Base-by-base conservation (phyloP, 2,797 vertebrate genomes). In the Lerista edwardsae region DNA sequence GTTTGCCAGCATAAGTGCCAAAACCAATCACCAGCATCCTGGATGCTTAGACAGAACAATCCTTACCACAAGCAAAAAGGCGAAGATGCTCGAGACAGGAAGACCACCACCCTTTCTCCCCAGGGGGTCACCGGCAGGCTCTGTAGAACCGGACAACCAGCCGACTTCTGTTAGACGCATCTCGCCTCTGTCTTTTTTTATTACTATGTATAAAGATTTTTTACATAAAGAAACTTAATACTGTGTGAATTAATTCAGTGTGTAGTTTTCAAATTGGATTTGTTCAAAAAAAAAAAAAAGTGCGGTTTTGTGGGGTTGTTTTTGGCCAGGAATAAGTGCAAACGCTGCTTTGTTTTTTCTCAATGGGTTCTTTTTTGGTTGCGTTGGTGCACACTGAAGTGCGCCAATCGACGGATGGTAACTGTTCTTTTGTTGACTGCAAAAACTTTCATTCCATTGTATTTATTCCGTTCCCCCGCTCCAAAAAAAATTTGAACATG, bases 1-100 rank as follows among this genome's bases (percentile, higher is more conserved):
- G 98, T 96, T 97, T 99, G 96, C 98, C 98, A 95, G 98, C 98
- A 2, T 99, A 98, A 98, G 97, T 97, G 97, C 97, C 97, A 97
- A 97, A 97, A 95, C 94, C 92, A 93, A 0, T 88, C 94, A 88
- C 90, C 95, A 93, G 96, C 90, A 89, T 95, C 96, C 91, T 93
- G 95, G 97, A 96, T 91, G 92, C 92, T 95, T 93, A 96, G 94
- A 95, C 95, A 96, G 96, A 94, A 96, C 96, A 96, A 95, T 96
- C 95, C 95, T 93, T 93, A 95, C 96, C 94, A 94, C 96, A 95
- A 90, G 91, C 94, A 91, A 94, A 72, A 94, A 95, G 96, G 87
- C 90, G 95, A 97, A 98, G 97, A 98, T 98, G 98, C 97, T 97
- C 96, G 96, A 98, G 96, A 97, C 95, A 97, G 97, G 97, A 95